phyloP scores from a whole-genome alignment of 2,888 invertebrate genomes.

The Sphaeridia pumilis region DNA sequence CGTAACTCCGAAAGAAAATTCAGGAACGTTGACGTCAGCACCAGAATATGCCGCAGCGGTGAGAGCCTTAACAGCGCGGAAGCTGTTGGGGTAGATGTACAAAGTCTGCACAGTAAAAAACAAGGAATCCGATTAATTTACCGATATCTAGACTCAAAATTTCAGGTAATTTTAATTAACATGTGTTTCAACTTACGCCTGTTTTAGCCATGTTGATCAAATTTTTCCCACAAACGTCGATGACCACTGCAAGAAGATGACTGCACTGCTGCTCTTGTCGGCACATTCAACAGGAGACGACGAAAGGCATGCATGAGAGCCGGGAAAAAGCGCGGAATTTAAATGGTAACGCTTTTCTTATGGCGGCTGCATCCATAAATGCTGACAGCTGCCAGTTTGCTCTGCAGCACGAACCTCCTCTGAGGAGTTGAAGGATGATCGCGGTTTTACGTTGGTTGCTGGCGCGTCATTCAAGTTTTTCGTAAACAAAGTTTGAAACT shows the following conservation, averaged over 20 bases:
- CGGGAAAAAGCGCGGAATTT: background rate
- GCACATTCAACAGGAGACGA: background rate
- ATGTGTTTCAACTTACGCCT: slow-evolving; percentile 17
- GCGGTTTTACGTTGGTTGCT: no score
- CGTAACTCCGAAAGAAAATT: slow-evolving; percentile 86
- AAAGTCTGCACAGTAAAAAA: slow-evolving; percentile 73
- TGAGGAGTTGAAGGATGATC: no score
- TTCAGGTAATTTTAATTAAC: slow-evolving; percentile 5
- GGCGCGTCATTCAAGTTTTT: no score
- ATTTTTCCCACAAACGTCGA: no score
- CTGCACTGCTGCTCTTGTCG: no score
- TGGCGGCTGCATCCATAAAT: no score
- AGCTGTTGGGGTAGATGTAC: slow-evolving; percentile 96
- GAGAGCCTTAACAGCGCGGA: slow-evolving; percentile 93
- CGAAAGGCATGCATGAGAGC: background rate
- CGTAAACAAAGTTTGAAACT: no score
- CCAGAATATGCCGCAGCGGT: slow-evolving; percentile 96
- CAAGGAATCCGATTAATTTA: slow-evolving; percentile 10
- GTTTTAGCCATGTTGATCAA: slow-evolving; percentile 16
- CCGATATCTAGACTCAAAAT: no score
- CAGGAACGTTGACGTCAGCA: slow-evolving; percentile 66
- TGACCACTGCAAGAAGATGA: no score
- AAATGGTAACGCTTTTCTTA: no score
- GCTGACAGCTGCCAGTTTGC: no score
- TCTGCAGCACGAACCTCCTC: no score